Base-by-base conservation (phyloP, 2,113 vertebrate species). In the Petrocephalus zakoni region DNA sequence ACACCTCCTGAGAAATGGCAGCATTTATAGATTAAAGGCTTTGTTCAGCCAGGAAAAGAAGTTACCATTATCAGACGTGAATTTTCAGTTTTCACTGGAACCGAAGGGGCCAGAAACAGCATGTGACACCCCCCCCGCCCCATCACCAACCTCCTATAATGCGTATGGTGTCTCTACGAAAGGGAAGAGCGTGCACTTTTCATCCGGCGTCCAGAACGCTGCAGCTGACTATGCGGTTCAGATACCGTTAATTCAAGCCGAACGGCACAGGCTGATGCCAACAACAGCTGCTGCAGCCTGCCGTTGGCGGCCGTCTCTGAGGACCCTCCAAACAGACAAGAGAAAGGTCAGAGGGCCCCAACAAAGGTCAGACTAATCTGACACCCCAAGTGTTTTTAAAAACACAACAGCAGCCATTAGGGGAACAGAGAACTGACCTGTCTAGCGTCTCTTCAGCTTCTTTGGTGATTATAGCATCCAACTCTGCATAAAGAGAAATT, bases 381-480 rank as follows among this genome's bases (percentile, higher is more conserved):
- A 78, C 72, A 78, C 72, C 29, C 72, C 29, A 78, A 78, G 72
- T 29, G 17, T 78, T 34, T 75, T 42, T 78, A 78, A 78, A 78
- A 78, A 56, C 61, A 78, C n/a, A 47, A 10, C 1, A 21, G 19
- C 15, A 19, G 21, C 56, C 15, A 64, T 22, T 2, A 72, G 19
- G 85, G 47, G 10, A 47, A 84, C 11, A 72, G 15, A 29, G 88
- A 51, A 91, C 94, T 93, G 92, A 99, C 98, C 98, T 97, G 96
- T 96, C 96, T 95, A 94, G 95, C 96, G 96, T 97, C 95, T 96
- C 95, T 95, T 97, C 96, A 93, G 95, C 95, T 97, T 99, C 98
- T 99, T 99, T 99, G 98, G 98, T 99, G 96, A 97, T 97, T 97
- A 97, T 96, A 97, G 97, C 97, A 97, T 99, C 97, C 98, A 97